Evolutionary conservation across 2,888 invertebrate genomes (phyloP), one percentile per base, ranked within the genome.

Genomic region (Noctua comes): DNA sequence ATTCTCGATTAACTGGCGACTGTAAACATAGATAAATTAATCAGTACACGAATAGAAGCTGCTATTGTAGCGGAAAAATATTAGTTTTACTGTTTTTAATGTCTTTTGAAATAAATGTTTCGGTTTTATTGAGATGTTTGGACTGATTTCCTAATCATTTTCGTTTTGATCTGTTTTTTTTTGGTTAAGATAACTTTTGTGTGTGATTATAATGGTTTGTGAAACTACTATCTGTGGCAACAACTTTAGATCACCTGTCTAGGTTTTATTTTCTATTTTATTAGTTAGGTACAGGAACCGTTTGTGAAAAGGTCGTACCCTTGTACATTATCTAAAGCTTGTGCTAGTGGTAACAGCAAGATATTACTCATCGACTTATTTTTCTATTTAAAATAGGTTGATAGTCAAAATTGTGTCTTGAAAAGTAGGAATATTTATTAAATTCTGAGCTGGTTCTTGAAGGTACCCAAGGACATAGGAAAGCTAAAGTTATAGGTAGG

Each of bases 21-120:
- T 76, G 75, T 94, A 95, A 95, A 95, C 95, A 95, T 90, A 95
- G 95, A 96, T 96, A 96, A 95, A 95, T 96, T 95, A 94, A 95
- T 96, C 95, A 95, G 92, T 91, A 90, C 92, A 68, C 76, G 90
- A 92, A 92, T 91, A 92, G 89, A 90, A 62, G 65, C 59, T 46
- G 82, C 57, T 89, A 89, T 88, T 89, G 85, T 86, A 76, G 83
- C 73, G 73, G 84, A 82, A 88, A 90, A 91, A 89, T 91, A 90
- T 90, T 88, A 84, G 79, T 76, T 79, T 82, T 72, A 78, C 81
- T 86, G 86, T 72, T 82, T 84, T 81, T 82, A 59, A 70, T 80
- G 85, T 83, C 71, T 83, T 80, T 76, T 76, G 64, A 86, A 73
- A 82, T 83, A 80, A 84, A 82, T 62, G 72, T 64, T 69, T 77